phyloP scores from a whole-genome alignment of 2,888 invertebrate species.

The Clunio marinus region DNA sequence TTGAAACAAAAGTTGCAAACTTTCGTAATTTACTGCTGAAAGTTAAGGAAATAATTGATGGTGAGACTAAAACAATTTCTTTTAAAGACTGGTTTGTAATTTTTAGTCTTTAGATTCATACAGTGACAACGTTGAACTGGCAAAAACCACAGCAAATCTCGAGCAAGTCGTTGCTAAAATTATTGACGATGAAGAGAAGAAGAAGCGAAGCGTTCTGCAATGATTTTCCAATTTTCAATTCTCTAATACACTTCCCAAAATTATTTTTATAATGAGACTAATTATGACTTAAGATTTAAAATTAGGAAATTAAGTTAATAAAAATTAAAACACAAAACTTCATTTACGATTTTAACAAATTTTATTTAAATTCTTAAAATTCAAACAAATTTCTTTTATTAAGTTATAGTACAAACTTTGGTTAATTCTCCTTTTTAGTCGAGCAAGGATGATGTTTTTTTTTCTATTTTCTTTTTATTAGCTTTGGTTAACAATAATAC shows the following conservation, averaged over 20 bases:
- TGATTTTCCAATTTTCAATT: background rate
- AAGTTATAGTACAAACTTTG: too few species aligned
- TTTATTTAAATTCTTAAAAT: too few species aligned
- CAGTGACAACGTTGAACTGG: slow-evolving; percentile 50
- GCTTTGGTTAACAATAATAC: slow-evolving; percentile 14
- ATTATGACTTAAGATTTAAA: too few species aligned
- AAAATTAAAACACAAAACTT: too few species aligned
- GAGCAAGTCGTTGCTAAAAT: slow-evolving; percentile 50
- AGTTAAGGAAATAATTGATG: slow-evolving; percentile 50
- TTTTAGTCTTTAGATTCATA: slow-evolving; percentile 45
- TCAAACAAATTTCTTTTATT: too few species aligned
- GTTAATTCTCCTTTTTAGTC: too few species aligned
- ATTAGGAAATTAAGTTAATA: too few species aligned
- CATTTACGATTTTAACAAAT: too few species aligned
- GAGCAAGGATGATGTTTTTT: too few species aligned
- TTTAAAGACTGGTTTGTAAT: background rate
- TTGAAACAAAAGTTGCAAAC: slow-evolving; percentile 49
- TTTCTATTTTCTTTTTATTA: background rate
- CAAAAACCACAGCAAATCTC: slow-evolving; percentile 49
- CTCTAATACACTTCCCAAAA: too few species aligned
- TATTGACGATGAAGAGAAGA: slow-evolving; percentile 48
- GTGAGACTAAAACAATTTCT: slow-evolving; percentile 1
- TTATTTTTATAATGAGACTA: too few species aligned
- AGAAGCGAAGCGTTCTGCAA: too few species aligned
- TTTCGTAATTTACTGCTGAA: slow-evolving; percentile 48